Evolutionary conservation across 2,113 vertebrate genomes (phyloP).

Genomic region (Alligator mississippiensis): DNA sequence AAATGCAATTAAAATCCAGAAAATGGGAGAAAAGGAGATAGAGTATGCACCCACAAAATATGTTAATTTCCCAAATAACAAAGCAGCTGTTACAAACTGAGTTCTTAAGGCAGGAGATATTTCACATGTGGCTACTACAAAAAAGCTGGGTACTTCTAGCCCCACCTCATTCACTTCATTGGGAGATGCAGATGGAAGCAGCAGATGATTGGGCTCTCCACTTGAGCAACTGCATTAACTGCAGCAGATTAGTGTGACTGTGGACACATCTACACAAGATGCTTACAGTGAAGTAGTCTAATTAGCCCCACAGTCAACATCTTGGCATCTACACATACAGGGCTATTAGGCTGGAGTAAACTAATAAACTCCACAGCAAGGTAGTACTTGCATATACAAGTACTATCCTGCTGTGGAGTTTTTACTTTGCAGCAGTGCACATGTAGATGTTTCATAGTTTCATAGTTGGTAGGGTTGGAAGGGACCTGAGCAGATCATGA

Average conservation of each 20-base stretch:
- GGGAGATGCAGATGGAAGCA: neutral
- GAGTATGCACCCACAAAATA: neutral
- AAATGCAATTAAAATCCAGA: neutral
- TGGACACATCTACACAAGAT: no score
- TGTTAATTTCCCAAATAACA: neutral
- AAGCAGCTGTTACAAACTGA: neutral
- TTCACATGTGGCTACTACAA: neutral
- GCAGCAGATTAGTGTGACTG: neutral
- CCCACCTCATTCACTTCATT: neutral
- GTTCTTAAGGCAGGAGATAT: neutral
- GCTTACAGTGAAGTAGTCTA: no score
- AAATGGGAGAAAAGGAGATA: neutral
- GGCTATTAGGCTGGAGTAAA: no score
- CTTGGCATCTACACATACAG: no score
- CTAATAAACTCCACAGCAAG: no score
- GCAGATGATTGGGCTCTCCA: neutral
- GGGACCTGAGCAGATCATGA: no score
- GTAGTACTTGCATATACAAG: no score
- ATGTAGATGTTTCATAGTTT: no score
- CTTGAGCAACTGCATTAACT: neutral
- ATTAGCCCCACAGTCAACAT: no score
- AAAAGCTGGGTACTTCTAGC: neutral
- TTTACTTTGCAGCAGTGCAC: no score
- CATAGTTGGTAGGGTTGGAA: no score
- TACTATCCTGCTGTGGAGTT: no score